Conservation (phyloP, 2,888 invertebrate species). For the Achlya flavicornis region DNA sequence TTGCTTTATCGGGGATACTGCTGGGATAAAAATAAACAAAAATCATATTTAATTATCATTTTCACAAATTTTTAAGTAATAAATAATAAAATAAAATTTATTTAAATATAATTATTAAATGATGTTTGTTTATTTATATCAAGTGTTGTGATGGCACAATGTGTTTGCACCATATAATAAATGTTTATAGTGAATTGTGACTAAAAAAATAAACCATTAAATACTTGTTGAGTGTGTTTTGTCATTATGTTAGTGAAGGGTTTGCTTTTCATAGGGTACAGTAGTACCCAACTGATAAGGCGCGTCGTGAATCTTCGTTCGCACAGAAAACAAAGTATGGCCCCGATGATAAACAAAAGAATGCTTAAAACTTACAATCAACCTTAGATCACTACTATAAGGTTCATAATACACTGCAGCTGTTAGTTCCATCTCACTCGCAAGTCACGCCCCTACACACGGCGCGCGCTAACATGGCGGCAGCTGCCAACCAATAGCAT, state of each 20-base stretch:
- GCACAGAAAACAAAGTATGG: too few relatives aligned
- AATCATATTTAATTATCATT: slow-evolving; percentile 15
- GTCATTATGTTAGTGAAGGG: background rate
- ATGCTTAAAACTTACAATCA: too few relatives aligned
- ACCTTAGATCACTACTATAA: too few relatives aligned
- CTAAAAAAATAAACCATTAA: slow-evolving; percentile 9
- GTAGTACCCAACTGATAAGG: too few relatives aligned
- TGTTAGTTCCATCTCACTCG: too few relatives aligned
- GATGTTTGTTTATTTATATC: slow-evolving; percentile 43
- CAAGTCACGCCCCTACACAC: too few relatives aligned
- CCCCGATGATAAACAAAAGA: too few relatives aligned
- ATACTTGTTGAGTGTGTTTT: background rate
- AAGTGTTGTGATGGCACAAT: slow-evolving; percentile 45
- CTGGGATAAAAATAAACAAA: slow-evolving; percentile 50
- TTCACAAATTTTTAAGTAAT: background rate
- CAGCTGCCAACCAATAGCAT: too few relatives aligned
- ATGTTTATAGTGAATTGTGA: slow-evolving; percentile 13
- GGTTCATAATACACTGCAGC: too few relatives aligned
- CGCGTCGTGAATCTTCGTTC: too few relatives aligned
- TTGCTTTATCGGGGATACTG: slow-evolving; percentile 48
- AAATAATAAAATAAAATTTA: background rate
- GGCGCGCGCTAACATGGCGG: too few relatives aligned
- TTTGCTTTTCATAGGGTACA: background rate
- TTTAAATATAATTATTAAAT: slow-evolving; percentile 1
- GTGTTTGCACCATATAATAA: slow-evolving; percentile 42